These are phyloP conservation scores for Elanoides forficatus DNA, from an alignment of 2,113 vertebrate genomes.

Conservation along the genomic window DNA sequence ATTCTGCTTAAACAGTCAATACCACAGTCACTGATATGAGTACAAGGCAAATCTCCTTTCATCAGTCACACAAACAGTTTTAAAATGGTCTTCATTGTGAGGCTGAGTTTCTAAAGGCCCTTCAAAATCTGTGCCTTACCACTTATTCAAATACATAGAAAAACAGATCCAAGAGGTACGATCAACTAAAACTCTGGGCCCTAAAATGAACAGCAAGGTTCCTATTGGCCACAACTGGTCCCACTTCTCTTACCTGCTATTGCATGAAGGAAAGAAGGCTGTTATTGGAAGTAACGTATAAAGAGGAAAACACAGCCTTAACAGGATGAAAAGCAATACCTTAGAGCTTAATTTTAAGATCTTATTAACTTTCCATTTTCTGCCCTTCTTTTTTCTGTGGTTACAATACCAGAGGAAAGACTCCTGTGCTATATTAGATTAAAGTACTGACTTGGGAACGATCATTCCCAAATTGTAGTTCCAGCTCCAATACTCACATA, in stretches of 20 bases:
- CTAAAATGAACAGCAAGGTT: neutral
- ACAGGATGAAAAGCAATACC: neutral
- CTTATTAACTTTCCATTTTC: neutral
- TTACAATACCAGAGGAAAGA: neutral
- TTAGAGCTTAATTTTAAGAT: neutral
- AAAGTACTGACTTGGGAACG: conserved; percentile 7
- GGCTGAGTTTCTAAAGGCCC: neutral
- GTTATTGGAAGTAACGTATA: neutral
- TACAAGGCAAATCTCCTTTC: neutral
- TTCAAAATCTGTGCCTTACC: neutral
- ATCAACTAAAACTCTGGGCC: neutral
- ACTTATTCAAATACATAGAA: neutral
- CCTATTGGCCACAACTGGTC: neutral
- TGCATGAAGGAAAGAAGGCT: neutral
- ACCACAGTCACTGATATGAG: neutral
- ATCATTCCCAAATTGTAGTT: conserved; percentile 24
- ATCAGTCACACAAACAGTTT: neutral
- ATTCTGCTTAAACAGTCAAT: neutral
- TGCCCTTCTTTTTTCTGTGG: neutral
- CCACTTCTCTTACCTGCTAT: neutral
- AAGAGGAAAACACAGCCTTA: neutral
- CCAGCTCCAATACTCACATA: conserved; percentile 9
- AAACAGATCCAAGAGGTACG: neutral
- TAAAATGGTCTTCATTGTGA: neutral
- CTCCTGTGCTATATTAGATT: neutral